phyloP scores from a whole-genome alignment of 2,113 vertebrate genomes.

The human (Homo sapiens) region DNA sequence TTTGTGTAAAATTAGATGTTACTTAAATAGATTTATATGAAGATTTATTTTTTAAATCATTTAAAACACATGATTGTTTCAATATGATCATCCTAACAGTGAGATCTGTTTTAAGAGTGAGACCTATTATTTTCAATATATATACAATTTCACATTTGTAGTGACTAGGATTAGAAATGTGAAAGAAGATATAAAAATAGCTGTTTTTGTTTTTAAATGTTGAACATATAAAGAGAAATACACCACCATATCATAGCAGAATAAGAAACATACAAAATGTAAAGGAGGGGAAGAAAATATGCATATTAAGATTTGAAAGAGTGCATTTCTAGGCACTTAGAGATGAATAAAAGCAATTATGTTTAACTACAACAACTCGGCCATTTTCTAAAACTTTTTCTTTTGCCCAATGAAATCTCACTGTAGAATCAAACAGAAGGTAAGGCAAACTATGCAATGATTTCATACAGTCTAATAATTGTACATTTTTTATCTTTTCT shows the following conservation, averaged over 20 bases:
- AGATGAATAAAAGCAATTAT: neutral
- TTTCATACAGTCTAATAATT: neutral
- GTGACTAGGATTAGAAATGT: neutral
- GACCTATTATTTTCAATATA: neutral
- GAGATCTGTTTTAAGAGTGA: neutral
- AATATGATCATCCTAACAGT: neutral
- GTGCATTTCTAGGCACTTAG: neutral
- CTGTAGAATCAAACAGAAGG: neutral
- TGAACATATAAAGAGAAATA: neutral
- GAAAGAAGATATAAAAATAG: neutral
- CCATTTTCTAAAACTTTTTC: neutral
- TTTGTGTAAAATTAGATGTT: conserved; percentile 43
- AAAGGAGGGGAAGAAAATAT: neutral
- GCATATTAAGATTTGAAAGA: neutral
- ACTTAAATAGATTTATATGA: neutral
- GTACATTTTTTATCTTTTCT: neutral
- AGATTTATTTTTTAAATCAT: neutral
- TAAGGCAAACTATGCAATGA: neutral
- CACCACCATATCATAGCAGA: neutral
- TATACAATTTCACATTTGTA: neutral
- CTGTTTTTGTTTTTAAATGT: neutral
- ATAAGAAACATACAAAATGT: neutral
- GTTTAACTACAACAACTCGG: neutral
- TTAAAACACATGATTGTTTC: neutral
- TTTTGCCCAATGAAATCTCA: neutral